Percentiles rank a stretch among this genome's conserved stretches.
phyloP scores from a whole-genome alignment of 2,113 vertebrate species.

The Anguilla rostrata region DNA sequence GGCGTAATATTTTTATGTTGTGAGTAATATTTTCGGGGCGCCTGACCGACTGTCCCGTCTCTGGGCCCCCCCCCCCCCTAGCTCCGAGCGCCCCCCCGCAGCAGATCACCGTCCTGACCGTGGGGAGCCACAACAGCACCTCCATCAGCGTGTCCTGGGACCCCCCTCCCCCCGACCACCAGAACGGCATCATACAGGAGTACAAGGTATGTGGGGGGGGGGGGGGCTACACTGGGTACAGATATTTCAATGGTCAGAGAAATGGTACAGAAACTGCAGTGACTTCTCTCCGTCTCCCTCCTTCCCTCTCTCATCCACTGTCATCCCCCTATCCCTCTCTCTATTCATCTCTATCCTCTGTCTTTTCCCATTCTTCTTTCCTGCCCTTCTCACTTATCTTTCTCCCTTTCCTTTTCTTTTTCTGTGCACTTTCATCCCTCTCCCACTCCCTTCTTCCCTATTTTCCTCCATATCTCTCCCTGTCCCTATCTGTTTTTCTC shows the following conservation, averaged over 20 bases:
- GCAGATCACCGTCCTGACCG: slow-evolving; percentile 91
- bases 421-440: slow-evolving; percentile 5
- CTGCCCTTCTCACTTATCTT: not conserved
- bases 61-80: slow-evolving; percentile 50
- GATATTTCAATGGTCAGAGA: not conserved
- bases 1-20: too few relatives aligned
- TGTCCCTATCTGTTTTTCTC: not conserved
- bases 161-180: slow-evolving; percentile 90
- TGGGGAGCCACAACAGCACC: slow-evolving; percentile 94
- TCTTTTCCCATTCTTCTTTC: too few relatives aligned
- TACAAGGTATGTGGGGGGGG: slow-evolving; percentile 79
- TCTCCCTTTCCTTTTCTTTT: not conserved
- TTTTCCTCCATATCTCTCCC: not conserved
- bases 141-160: slow-evolving; percentile 99
- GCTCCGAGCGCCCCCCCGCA: slow-evolving; percentile 96
- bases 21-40: not conserved
- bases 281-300: not conserved
- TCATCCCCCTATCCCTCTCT: not conserved
- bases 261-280: not conserved
- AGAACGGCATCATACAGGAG: slow-evolving; percentile 97
- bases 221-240: not conserved
- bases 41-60: not conserved
- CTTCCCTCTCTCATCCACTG: not conserved
- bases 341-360: too few relatives aligned
- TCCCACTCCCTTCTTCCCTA: slow-evolving; percentile 10